Evolutionary conservation across 2,888 invertebrate species (phyloP), one percentile per base, ranked within the genome.

Genomic region (Pammene aurita): DNA sequence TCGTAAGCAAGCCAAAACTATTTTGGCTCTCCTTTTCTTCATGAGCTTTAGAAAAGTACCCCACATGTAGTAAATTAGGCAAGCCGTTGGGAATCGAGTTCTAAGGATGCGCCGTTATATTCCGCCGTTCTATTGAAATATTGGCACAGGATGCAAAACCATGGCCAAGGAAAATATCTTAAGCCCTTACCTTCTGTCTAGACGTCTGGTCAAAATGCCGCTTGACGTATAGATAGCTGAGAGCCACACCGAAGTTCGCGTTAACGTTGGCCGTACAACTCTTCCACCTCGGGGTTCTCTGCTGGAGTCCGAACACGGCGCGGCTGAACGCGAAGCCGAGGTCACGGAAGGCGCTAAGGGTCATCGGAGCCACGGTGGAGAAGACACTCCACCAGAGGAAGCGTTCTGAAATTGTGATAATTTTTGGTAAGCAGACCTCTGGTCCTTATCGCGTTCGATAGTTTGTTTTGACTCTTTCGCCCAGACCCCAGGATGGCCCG

Each of bases 341-440:
- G 71, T 93, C 92, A 14, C 94, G 92, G 86, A 94, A 95, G 72
- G 89, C 82, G 69, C 86, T 82, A 56, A 93, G 86, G 7, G 95
- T 94, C 84, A 95, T 90, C 35, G 95, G 94, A 0, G 95, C 94
- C 57, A 95, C 90, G 13, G 94, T 93, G 9, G 94, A 94, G 84
- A 94, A 95, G 67, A 95, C 92, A 77, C 94, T 93, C 96, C 96
- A 96, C 93, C 96, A 95, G 26, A 96, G 84, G 86, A 94, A 96
- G 71, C 95, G 95, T 71, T 95, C 96, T 94, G 89, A 46, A 55
- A 52, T 62, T n/a, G 14, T 9, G 13, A 56, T 6, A 38, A 1
- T 38, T 4, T 26, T 10, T 54, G 9, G 38, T 38, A 9, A 38
- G 38, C 26, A 26, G 26, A 26, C 4, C 26, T 26, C 26, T 26